Percentiles rank a stretch among this genome's conserved stretches.
Conservation (phyloP, 2,113 vertebrate genomes). For the Alligator sinensis region DNA sequence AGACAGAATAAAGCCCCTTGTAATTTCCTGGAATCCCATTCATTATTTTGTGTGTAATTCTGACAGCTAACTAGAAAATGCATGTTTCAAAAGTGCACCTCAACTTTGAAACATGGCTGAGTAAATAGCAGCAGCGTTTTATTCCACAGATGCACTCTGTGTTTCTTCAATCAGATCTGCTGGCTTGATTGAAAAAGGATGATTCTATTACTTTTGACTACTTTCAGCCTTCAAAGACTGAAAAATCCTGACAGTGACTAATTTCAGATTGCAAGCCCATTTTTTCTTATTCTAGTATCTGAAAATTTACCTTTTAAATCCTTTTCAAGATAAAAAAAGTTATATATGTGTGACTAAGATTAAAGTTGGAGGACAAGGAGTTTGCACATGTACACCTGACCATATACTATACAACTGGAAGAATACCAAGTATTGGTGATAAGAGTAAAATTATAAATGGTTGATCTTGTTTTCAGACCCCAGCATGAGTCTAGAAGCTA, state of each 20-base stretch:
- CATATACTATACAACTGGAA: constrained; percentile 55
- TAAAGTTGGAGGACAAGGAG: constrained; percentile 23
- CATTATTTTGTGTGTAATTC: background rate
- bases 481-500: background rate
- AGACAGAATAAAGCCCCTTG: background rate
- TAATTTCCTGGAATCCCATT: background rate
- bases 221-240: background rate
- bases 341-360: background rate
- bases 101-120: background rate
- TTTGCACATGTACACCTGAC: constrained; percentile 28
- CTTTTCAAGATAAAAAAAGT: background rate
- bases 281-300: background rate
- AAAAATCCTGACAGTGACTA: background rate
- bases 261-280: background rate
- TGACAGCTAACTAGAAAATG: background rate
- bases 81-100: background rate
- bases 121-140: background rate
- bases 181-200: background rate
- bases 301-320: constrained; percentile 45
- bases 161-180: background rate
- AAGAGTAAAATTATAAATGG: background rate
- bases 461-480: background rate
- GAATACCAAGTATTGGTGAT: background rate
- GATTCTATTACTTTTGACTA: background rate
- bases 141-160: background rate